Evolutionary conservation across 2,797 vertebrate genomes (phyloP), one percentile per base, ranked within the genome.

Genomic region (Gambelia wislizenii): DNA sequence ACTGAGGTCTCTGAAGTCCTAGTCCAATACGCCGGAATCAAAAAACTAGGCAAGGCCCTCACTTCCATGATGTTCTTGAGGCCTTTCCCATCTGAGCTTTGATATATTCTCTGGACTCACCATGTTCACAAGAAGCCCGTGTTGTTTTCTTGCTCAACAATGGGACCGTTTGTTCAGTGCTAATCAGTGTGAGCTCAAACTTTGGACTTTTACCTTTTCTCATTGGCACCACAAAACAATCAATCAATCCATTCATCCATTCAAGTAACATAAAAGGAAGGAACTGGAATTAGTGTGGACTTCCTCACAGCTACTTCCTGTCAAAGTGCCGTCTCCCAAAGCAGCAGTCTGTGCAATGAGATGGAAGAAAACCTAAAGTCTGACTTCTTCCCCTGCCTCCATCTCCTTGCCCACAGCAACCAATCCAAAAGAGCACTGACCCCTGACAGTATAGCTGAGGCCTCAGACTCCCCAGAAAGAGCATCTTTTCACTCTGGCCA

Each of bases 251-350:
- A n/a, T n/a, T n/a, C n/a, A n/a, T n/a, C n/a, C n/a, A n/a, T n/a
- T 27, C 61, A 64, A 64, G 30, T 64, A 30, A 9, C 2, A 91
- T 89, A 87, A 94, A 93, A 89, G 47, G 95, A 94, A 94, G 91
- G 92, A 95, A 87, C 87, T 94, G 83, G 93, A 95, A 94, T 84
- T 92, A 92, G 94, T 85, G 87, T 91, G 89, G 91, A 91, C 90
- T 95, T 94, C 94, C 93, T 96, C 92, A 95, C 89, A 96, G 96
- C 94, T 94, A 95, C 94, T 95, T 96, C 91, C 93, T 61, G 84
- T 95, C 94, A 95, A 94, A 93, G 72, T 92, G 89, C 91, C 94
- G 92, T 90, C 81, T 86, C 82, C 85, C 82, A 91, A 87, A 92
- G 86, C 87, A 92, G 91, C 84, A 90, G 91, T 89, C 92, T 94